phyloP scores from a whole-genome alignment of 53 echinoderm and acorn worm species.

The Holothuria scabra region DNA sequence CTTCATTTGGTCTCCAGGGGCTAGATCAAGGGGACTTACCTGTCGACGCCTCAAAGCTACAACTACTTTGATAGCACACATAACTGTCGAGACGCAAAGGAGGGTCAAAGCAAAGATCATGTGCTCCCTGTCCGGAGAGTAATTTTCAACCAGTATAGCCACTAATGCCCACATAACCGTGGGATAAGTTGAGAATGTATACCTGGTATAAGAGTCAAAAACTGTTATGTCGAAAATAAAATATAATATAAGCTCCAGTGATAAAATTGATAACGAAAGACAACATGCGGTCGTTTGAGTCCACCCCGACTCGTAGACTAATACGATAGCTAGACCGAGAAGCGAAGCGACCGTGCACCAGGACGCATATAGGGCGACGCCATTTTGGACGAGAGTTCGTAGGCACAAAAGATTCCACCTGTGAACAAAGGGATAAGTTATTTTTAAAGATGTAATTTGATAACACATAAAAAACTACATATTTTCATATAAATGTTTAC shows the following conservation, averaged over 20 bases:
- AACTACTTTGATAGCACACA: constrained; percentile 33
- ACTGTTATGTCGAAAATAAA: constrained; percentile 24
- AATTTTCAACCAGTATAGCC: constrained; percentile 15
- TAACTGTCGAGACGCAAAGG: neutral
- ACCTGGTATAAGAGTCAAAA: constrained; percentile 38
- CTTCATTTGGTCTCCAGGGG: neutral
- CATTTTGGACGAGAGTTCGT: constrained; percentile 36
- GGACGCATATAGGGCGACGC: constrained; percentile 32
- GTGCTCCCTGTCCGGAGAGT: neutral
- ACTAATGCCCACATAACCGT: constrained; percentile 44
- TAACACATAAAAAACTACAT: too few relatives aligned
- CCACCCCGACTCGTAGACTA: neutral
- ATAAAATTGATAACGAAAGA: constrained; percentile 1
- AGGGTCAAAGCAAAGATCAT: constrained; percentile 7
- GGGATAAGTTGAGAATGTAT: constrained; percentile 49
- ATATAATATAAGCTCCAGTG: constrained; percentile 35
- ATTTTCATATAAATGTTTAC: too few relatives aligned
- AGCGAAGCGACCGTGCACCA: constrained; percentile 17
- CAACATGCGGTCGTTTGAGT: constrained; percentile 23
- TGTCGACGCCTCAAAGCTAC: neutral
- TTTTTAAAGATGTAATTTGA: too few relatives aligned
- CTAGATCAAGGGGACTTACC: constrained; percentile 15
- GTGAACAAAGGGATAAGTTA: neutral
- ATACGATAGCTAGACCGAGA: neutral
- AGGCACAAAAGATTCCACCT: constrained; percentile 39